Evolutionary conservation across 1,140 invertebrate genomes (phyloP).

Genomic region (Ostrea denselamellosa): DNA sequence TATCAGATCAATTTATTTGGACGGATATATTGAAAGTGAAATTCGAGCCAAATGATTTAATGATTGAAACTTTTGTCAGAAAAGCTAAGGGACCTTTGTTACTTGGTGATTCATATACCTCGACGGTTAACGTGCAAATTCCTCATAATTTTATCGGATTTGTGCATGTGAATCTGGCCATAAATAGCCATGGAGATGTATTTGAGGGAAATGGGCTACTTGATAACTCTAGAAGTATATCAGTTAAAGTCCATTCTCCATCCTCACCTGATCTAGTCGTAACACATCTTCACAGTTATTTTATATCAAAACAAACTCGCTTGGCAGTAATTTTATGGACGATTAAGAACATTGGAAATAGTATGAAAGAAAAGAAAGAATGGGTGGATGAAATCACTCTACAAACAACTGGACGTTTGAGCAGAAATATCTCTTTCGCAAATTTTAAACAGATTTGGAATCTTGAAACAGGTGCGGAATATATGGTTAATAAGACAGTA

Average conservation of each 20-base stretch:
- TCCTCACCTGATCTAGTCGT: neutral
- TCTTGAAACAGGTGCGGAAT: neutral
- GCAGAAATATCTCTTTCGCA: neutral
- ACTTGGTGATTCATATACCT: neutral
- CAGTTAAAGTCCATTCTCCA: neutral
- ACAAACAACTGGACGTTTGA: neutral
- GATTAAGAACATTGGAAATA: neutral
- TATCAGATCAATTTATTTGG: neutral
- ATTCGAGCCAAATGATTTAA: slow-evolving; percentile 5
- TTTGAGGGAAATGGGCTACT: neutral
- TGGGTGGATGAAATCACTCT: neutral
- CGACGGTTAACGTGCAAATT: neutral
- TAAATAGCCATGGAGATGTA: neutral
- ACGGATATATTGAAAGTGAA: slow-evolving; percentile 2
- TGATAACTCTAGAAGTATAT: neutral
- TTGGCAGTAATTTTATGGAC: neutral
- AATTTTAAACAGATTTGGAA: neutral
- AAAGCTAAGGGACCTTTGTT: neutral
- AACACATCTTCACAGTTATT: neutral
- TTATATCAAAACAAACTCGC: neutral
- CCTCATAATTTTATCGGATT: slow-evolving; percentile 3
- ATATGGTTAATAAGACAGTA: neutral
- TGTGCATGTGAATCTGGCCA: neutral
- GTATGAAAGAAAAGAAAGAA: neutral
- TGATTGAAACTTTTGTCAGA: neutral